Evolutionary conservation across 2,113 vertebrate species (phyloP).

Genomic region (Noturus placidus): DNA sequence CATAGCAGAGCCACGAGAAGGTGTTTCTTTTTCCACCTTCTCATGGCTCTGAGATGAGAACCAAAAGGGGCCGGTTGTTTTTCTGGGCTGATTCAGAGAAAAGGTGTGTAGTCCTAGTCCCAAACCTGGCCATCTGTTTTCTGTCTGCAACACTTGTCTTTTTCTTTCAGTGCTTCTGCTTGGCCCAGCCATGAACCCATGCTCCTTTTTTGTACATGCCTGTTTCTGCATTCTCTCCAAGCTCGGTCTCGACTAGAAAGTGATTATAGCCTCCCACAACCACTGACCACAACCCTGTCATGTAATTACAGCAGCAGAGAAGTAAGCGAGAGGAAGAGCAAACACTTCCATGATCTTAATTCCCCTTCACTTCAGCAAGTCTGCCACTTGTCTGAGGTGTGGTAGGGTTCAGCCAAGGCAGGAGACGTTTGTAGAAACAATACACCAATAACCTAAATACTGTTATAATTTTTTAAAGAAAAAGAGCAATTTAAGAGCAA

Average conservation of each 20-base stretch:
- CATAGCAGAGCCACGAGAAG: too few species aligned
- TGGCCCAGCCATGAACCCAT: neutral
- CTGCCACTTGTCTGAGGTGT: neutral
- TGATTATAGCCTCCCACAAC: constrained; percentile 52
- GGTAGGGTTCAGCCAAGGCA: neutral
- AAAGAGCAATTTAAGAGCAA: neutral
- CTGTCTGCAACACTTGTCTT: constrained; percentile 51
- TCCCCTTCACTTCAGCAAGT: constrained; percentile 6
- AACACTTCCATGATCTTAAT: neutral
- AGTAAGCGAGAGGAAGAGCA: constrained; percentile 36
- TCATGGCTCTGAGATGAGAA: constrained; percentile 51
- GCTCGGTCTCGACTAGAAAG: constrained; percentile 40
- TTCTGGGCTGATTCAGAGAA: constrained; percentile 48
- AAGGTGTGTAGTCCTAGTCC: constrained; percentile 44
- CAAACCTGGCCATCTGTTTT: constrained; percentile 66
- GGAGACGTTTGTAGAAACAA: neutral
- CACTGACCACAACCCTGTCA: constrained; percentile 41
- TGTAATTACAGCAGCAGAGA: constrained; percentile 52
- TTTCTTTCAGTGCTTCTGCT: neutral
- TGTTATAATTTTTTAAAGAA: neutral
- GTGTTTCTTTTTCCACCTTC: constrained; percentile 21
- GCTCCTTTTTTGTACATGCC: constrained; percentile 4
- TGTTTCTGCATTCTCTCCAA: constrained; percentile 29
- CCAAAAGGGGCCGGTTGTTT: constrained; percentile 64
- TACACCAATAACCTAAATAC: neutral